Base-by-base conservation (phyloP, 2,113 vertebrate genomes). In the Microtus oregoni region DNA sequence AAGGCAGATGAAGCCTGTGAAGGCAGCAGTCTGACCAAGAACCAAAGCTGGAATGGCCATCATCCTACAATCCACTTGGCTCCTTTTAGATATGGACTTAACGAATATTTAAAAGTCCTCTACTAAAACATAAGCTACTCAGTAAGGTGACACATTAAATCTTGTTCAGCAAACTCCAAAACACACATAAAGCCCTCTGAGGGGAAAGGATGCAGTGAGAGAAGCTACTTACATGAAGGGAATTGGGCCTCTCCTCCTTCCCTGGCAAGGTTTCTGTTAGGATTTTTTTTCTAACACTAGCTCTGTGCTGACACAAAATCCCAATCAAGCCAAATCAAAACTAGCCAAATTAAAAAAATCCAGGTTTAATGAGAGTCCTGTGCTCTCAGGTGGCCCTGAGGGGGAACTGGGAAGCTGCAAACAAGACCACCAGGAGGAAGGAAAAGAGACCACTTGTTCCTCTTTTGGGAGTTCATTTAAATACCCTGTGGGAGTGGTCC, bases 161-260 rank as follows among this genome's bases (percentile, higher is more conserved):
- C 91, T 85, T 79, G 22, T 85, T 76, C 17, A 86, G 32, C 12
- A 76, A 86, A n/a, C 10, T 94, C 79, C 67, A 73, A 81, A 67
- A 72, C 50, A 47, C 10, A 5, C 0, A 1, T 7, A 68, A 30
- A 75, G 12, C 30, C 9, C 30, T 67, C 30, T 44, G 41, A 44
- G 4, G n/a, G 26, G 5, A 44, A 4, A 72, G 20, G 17, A 73
- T 5, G 4, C 11, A 12, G 9, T 4, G 17, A 65, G 9, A 20
- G 41, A 1, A 13, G 1, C 10, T 52, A 13, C 75, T 55, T 68
- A 14, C 55, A 17, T 50, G 5, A 24, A 9, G 24, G 20, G 24
- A 72, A 41, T 32, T 7, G 11, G 35, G 0, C 52, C 14, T 1
- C n/a, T 38, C n/a, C 32, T 15, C 12, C 6, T 47, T 4, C 2